Percentiles rank a stretch among this genome's conserved stretches.
These are phyloP conservation scores for Frankliniella intonsa DNA, from an alignment of 2,888 invertebrate genomes.

Conservation along the genomic window DNA sequence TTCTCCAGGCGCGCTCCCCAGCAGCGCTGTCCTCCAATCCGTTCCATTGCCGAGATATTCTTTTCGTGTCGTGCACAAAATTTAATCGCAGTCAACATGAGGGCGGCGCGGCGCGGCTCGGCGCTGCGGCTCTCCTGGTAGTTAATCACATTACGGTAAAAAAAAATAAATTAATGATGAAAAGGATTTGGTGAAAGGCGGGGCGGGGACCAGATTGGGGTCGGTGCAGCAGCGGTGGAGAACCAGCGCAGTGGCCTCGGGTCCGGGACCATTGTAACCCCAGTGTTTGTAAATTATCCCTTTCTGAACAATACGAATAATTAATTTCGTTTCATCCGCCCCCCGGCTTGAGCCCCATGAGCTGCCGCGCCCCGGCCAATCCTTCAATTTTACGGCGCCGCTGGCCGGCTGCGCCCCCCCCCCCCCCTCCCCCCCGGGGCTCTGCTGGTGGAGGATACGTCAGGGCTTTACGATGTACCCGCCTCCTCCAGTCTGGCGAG, in stretches of 20 bases:
- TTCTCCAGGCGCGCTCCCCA: background rate
- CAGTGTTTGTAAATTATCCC: conserved; percentile 17
- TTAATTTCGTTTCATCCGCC: background rate
- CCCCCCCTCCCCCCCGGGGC: too few relatives aligned
- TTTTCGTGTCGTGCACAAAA: too few relatives aligned
- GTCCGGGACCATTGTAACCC: background rate
- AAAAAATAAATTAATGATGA: too few relatives aligned
- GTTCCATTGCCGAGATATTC: too few relatives aligned
- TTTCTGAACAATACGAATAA: conserved; percentile 10
- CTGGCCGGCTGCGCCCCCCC: background rate
- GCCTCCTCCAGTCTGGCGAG: too few relatives aligned
- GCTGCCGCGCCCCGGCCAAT: background rate
- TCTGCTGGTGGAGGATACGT: too few relatives aligned
- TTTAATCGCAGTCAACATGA: background rate
- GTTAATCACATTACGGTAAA: too few relatives aligned
- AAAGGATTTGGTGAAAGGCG: too few relatives aligned
- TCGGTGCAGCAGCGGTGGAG: too few relatives aligned
- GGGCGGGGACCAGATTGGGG: too few relatives aligned
- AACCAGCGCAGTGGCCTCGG: background rate
- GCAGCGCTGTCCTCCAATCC: too few relatives aligned
- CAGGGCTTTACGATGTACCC: too few relatives aligned
- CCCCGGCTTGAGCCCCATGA: background rate
- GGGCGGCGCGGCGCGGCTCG: background rate
- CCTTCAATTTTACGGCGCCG: conserved; percentile 21
- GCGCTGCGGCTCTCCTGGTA: background rate